phyloP scores from a whole-genome alignment of 2,888 invertebrate species.

The Clanis bilineata region DNA sequence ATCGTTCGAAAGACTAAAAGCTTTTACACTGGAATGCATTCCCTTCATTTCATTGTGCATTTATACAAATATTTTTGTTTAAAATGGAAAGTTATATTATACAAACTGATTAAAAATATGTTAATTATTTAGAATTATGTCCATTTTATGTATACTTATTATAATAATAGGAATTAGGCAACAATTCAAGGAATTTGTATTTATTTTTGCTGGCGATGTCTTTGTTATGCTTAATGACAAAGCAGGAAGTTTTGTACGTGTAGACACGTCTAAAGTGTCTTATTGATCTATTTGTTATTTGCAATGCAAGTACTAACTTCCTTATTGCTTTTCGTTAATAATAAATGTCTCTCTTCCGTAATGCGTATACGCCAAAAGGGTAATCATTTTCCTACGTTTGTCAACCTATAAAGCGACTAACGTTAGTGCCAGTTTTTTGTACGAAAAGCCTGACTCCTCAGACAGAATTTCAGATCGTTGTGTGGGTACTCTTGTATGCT shows the following conservation, averaged over 20 bases:
- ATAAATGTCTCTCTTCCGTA: neutral
- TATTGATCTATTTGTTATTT: slow-evolving; percentile 5
- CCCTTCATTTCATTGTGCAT: neutral
- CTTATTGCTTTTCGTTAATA: slow-evolving; percentile 23
- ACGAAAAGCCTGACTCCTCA: too few species aligned
- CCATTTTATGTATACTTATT: too few species aligned
- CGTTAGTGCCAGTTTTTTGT: neutral
- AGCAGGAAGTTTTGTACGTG: neutral
- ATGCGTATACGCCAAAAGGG: neutral
- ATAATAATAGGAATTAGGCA: neutral
- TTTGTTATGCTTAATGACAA: neutral
- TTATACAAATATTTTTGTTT: neutral
- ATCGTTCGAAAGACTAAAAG: neutral
- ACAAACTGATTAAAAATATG: neutral
- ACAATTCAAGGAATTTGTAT: neutral
- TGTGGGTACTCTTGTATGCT: too few species aligned
- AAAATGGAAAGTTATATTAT: neutral
- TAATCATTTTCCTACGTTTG: neutral
- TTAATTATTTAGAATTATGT: neutral
- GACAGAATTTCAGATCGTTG: too few species aligned
- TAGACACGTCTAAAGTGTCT: neutral
- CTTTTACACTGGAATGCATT: neutral
- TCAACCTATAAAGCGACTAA: neutral
- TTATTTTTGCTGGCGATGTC: neutral
- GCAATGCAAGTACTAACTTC: slow-evolving; percentile 35